Percentiles rank a stretch among this genome's conserved stretches.
Evolutionary conservation across 2,797 vertebrate genomes (phyloP).

Genomic region (Gastrophryne carolinensis): DNA sequence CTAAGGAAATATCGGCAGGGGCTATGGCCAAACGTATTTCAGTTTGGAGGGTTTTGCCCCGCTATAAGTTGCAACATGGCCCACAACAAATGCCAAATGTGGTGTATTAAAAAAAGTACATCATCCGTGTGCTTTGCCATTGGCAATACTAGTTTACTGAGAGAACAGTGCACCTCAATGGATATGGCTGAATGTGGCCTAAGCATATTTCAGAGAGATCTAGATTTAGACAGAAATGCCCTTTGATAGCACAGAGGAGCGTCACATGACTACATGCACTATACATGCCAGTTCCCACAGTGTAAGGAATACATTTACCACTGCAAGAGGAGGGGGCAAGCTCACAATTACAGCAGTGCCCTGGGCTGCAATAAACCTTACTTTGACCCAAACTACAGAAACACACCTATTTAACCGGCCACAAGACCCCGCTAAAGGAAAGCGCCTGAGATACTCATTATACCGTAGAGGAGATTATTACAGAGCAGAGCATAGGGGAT

Average conservation of each 20-base stretch:
- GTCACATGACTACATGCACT: conserved; percentile 17
- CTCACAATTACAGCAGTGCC: conserved; percentile 40
- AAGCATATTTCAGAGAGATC: too few relatives aligned
- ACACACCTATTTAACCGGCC: conserved; percentile 48
- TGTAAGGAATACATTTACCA: conserved; percentile 49
- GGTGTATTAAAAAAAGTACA: too few relatives aligned
- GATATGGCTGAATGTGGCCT: too few relatives aligned
- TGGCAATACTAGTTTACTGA: too few relatives aligned
- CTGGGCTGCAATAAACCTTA: conserved; percentile 51
- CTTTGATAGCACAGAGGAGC: not conserved
- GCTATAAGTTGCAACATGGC: too few relatives aligned
- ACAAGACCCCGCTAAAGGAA: conserved; percentile 37
- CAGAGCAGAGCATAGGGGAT: not conserved
- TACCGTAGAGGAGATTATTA: not conserved
- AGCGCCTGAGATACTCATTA: conserved; percentile 16
- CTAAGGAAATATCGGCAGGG: too few relatives aligned
- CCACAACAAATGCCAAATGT: too few relatives aligned
- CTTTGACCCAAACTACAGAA: conserved; percentile 42
- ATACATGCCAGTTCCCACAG: conserved; percentile 45
- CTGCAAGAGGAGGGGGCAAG: conserved; percentile 20
- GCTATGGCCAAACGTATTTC: too few relatives aligned
- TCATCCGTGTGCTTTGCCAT: too few relatives aligned
- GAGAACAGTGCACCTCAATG: too few relatives aligned
- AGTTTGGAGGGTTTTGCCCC: too few relatives aligned
- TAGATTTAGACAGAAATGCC: too few relatives aligned